These are phyloP conservation scores for Oreochromis spilurus DNA, from an alignment of 2,113 vertebrate genomes.

Conservation along the genomic window DNA sequence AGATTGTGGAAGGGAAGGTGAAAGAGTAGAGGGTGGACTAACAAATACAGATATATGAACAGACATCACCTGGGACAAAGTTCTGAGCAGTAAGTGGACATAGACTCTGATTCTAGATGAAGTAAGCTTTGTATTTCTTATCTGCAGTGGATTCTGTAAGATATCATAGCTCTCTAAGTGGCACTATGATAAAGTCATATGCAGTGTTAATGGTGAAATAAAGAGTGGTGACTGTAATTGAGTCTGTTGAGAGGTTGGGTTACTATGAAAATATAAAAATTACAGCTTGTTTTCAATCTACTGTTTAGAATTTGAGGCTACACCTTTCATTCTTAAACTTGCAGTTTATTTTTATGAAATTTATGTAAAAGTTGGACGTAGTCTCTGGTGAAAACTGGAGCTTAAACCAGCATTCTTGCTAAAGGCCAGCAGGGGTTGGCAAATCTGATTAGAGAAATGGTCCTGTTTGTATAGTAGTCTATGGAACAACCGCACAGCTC, in stretches of 20 bases:
- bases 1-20: slow-evolving; percentile 68
- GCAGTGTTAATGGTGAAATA: background rate
- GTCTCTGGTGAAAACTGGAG: background rate
- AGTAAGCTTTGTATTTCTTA: background rate
- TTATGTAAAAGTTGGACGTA: background rate
- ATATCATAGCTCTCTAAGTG: background rate
- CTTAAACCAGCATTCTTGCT: background rate
- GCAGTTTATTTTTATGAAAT: background rate
- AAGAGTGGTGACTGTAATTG: background rate
- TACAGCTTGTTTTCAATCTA: background rate
- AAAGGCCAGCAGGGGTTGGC: background rate
- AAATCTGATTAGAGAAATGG: background rate
- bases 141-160: background rate
- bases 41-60: background rate
- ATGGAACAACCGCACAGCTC: background rate
- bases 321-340: background rate
- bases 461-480: background rate
- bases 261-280: background rate
- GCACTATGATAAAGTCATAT: background rate
- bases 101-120: background rate
- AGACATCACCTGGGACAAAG: background rate
- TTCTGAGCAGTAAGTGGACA: background rate
- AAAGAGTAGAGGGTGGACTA: background rate
- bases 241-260: background rate
- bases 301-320: background rate